phyloP scores from a whole-genome alignment of 2,113 vertebrate genomes.

The Rhipidura dahli region DNA sequence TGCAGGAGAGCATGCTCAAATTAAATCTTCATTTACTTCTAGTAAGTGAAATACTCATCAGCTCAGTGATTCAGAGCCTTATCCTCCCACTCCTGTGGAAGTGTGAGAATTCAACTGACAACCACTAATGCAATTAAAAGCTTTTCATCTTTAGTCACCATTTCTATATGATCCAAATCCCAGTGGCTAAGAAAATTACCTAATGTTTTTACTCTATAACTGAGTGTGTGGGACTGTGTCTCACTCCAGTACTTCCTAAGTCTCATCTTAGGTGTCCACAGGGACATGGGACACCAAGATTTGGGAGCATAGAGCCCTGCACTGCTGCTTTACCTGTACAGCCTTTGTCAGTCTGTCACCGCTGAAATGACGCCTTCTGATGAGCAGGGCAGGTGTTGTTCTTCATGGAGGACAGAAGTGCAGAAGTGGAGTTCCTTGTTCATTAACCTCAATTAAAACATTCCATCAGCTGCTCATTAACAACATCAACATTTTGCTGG shows the following conservation, averaged over 20 bases:
- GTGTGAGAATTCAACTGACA: not conserved
- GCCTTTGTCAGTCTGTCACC: not conserved
- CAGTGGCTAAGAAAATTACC: not conserved
- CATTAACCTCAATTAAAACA: not conserved
- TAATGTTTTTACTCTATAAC: rapidly evolving
- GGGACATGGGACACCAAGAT: rapidly evolving
- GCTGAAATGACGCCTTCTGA: too few relatives aligned
- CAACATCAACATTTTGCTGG: not conserved
- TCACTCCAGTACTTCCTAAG: not conserved
- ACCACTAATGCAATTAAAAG: not conserved
- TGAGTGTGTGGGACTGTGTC: too few relatives aligned
- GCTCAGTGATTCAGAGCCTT: not conserved
- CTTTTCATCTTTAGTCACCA: not conserved
- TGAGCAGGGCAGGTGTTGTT: rapidly evolving
- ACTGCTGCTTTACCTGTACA: not conserved
- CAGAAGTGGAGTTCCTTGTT: not conserved
- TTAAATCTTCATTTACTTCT: not conserved
- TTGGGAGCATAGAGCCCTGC: rapidly evolving
- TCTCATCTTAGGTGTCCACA: too few relatives aligned
- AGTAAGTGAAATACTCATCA: not conserved
- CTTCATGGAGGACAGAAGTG: not conserved
- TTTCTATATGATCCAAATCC: not conserved
- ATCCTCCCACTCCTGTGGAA: not conserved
- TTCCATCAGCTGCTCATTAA: not conserved
- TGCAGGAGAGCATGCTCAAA: not conserved